Conservation (phyloP, 2,888 invertebrate species). For the Microctonus hyperodae region DNA sequence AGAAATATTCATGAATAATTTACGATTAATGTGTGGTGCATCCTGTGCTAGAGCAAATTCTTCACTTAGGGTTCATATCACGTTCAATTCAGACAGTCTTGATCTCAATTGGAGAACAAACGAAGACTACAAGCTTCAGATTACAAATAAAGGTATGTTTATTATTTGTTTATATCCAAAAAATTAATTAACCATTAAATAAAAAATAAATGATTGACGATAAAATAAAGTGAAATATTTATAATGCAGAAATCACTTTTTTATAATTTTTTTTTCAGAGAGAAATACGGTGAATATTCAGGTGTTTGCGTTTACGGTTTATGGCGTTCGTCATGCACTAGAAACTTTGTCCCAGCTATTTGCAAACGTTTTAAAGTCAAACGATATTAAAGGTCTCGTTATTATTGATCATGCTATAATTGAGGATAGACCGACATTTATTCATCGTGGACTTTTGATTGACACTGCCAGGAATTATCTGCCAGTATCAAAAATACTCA, state of each 20-base stretch:
- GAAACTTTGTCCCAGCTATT: conserved; percentile 80
- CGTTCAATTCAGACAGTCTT: conserved; percentile 64
- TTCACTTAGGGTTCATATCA: conserved; percentile 68
- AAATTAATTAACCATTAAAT: no score
- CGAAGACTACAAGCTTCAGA: conserved; percentile 72
- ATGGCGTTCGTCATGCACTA: conserved; percentile 77
- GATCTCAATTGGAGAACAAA: conserved; percentile 73
- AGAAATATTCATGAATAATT: conserved; percentile 67
- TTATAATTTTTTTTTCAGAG: conserved; percentile 60
- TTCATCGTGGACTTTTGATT: conserved; percentile 85
- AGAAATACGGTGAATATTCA: conserved; percentile 65
- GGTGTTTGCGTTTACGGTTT: conserved; percentile 71
- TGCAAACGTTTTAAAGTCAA: conserved; percentile 50
- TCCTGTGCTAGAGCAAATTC: conserved; percentile 65
- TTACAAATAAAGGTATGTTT: conserved; percentile 67
- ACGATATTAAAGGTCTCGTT: conserved; percentile 66
- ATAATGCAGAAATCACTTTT: no score
- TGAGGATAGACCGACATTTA: conserved; percentile 80
- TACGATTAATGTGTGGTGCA: conserved; percentile 69
- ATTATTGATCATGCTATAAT: conserved; percentile 72
- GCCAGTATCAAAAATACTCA: conserved; percentile 72
- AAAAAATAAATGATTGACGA: no score
- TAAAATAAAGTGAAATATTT: no score
- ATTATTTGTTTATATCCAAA: no score
- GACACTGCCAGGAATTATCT: conserved; percentile 92